phyloP scores from a whole-genome alignment of 2,113 vertebrate genomes.

The Ceyx melanurus region DNA sequence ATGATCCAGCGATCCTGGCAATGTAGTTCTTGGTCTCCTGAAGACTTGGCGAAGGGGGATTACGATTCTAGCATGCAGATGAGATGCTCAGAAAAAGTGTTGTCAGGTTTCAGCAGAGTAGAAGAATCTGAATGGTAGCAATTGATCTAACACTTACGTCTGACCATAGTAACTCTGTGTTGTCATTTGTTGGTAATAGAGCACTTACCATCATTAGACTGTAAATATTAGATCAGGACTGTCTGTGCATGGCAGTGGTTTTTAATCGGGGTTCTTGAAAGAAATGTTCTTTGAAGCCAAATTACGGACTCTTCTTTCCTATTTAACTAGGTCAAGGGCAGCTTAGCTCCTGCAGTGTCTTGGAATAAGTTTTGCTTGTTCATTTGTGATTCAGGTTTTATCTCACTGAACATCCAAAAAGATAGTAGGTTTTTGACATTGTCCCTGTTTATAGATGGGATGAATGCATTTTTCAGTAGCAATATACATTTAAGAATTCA shows the following conservation, averaged over 20 bases:
- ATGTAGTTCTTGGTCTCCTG: not conserved
- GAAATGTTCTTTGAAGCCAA: not conserved
- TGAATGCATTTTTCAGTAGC: not conserved
- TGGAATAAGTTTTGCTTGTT: not conserved
- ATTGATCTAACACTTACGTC: not conserved
- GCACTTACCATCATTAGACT: not conserved
- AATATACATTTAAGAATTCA: not conserved
- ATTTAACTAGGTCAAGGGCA: not conserved
- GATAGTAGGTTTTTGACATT: not conserved
- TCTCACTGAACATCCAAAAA: not conserved
- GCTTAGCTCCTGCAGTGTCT: not conserved
- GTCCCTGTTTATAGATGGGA: not conserved
- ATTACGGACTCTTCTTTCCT: not conserved
- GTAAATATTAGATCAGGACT: not conserved
- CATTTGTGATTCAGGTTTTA: not conserved
- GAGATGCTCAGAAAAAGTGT: not conserved
- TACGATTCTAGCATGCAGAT: rapidly evolving
- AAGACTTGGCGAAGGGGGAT: not conserved
- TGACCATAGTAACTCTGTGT: not conserved
- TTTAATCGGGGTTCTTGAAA: not conserved
- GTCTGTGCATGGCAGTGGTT: not conserved
- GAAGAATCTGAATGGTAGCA: not conserved
- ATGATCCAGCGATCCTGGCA: not conserved
- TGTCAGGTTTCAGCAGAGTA: not conserved
- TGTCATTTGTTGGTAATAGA: not conserved